These are phyloP conservation scores for Aurelia aurita DNA, from an alignment of 30 jellyfish, hydroid and myxozoan genomes.

Conservation along the genomic window DNA sequence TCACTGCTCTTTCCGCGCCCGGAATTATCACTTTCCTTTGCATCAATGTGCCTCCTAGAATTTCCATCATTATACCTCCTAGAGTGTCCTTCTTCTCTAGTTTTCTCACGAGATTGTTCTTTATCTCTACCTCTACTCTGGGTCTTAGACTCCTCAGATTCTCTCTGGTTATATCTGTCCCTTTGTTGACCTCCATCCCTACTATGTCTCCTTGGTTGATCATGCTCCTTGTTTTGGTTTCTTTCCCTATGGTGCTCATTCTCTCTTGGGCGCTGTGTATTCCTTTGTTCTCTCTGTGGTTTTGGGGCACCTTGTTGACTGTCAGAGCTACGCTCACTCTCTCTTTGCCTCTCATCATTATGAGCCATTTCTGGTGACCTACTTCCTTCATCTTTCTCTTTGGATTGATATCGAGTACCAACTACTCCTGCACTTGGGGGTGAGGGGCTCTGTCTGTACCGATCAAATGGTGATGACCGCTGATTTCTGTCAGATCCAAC, in stretches of 20 bases:
- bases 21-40: neutral
- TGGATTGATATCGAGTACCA: conserved; percentile 29
- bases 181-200: conserved; percentile 59
- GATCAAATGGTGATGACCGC: conserved; percentile 70
- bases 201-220: conserved; percentile 43
- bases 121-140: conserved; percentile 26
- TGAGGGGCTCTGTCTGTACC: conserved; percentile 65
- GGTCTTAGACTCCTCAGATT: conserved; percentile 1
- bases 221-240: conserved; percentile 19
- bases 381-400: conserved; percentile 44
- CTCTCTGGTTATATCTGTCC: conserved; percentile 15
- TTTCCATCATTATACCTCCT: conserved; percentile 11
- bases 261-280: conserved; percentile 39
- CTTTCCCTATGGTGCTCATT: conserved; percentile 34
- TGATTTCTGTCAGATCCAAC: conserved; percentile 34
- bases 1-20: conserved; percentile 10
- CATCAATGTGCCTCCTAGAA: neutral
- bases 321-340: conserved; percentile 22
- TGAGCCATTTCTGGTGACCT: conserved; percentile 53
- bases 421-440: conserved; percentile 63
- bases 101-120: conserved; percentile 15
- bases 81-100: conserved; percentile 23
- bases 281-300: conserved; percentile 52
- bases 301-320: conserved; percentile 39
- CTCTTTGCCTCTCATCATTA: conserved; percentile 20